A percentile compares a stretch with the other conserved stretches of the same genome.
Evolutionary conservation across 2,113 vertebrate genomes (phyloP).

Genomic region (Centropus unirufus): DNA sequence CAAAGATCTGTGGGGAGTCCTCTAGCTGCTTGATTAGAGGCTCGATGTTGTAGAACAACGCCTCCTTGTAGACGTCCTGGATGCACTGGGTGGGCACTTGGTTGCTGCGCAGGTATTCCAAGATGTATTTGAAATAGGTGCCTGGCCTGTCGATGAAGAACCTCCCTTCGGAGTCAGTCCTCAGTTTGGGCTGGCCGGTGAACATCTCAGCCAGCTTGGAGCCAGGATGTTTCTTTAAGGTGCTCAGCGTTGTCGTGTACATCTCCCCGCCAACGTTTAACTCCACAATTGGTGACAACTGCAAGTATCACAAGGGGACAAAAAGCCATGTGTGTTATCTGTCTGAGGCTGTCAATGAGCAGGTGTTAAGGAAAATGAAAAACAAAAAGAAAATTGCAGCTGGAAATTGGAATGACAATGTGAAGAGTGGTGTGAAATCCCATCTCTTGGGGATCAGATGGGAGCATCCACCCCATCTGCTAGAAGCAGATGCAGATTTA

Average conservation of each 20-base stretch:
- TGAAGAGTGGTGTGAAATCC: not conserved
- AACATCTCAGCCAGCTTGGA: constrained; percentile 88
- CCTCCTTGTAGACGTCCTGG: constrained; percentile 86
- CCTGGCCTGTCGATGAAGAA: constrained; percentile 90
- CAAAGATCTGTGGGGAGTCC: constrained; percentile 87
- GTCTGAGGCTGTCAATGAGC: not conserved
- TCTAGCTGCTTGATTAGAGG: constrained; percentile 87
- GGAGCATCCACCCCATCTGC: not conserved
- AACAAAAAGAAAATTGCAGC: too few relatives aligned
- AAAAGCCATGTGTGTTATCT: not conserved
- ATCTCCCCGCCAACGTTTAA: constrained; percentile 87
- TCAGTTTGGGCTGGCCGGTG: constrained; percentile 57
- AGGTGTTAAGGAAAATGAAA: not conserved
- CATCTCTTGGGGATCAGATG: too few relatives aligned
- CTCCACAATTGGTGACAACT: constrained; percentile 80
- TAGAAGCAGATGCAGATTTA: not conserved
- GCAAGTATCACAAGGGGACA: not conserved
- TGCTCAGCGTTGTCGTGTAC: constrained; percentile 83
- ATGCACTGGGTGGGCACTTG: constrained; percentile 80
- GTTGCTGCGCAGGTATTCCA: constrained; percentile 88
- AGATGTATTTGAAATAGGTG: constrained; percentile 82
- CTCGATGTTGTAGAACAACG: constrained; percentile 85
- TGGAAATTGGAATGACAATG: not conserved
- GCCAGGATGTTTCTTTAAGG: constrained; percentile 83
- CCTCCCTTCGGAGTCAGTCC: constrained; percentile 79